A percentile compares a stretch with the other conserved stretches of the same genome.
Conservation (phyloP, 2,113 vertebrate genomes). For the Prochilodus magdalenae region DNA sequence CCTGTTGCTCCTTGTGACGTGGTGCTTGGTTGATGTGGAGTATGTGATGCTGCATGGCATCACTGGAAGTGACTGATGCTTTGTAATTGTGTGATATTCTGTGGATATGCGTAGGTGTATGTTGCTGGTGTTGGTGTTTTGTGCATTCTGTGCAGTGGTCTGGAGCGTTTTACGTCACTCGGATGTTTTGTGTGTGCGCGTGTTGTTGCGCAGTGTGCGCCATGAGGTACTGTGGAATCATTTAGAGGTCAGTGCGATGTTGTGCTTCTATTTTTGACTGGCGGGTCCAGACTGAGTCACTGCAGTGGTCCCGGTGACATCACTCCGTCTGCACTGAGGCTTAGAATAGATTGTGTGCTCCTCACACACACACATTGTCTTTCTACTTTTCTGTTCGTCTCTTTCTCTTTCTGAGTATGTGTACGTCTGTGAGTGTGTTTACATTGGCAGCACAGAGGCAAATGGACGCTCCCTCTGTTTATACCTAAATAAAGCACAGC, state of each 20-base stretch:
- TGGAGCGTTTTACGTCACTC: slow-evolving; percentile 12
- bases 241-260: slow-evolving; percentile 57
- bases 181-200: slow-evolving; percentile 14
- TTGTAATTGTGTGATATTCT: not conserved
- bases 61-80: slow-evolving; percentile 9
- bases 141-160: slow-evolving; percentile 1
- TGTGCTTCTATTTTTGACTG: slow-evolving; percentile 51
- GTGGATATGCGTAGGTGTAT: not conserved
- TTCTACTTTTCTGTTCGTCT: not conserved
- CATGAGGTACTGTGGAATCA: slow-evolving; percentile 4
- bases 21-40: not conserved
- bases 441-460: not conserved
- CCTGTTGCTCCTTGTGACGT: not conserved
- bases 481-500: slow-evolving; percentile 30
- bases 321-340: slow-evolving; percentile 47
- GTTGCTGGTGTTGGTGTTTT: slow-evolving; percentile 10
- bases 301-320: slow-evolving; percentile 62
- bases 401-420: not conserved
- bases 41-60: not conserved
- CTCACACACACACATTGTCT: slow-evolving; percentile 6
- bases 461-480: slow-evolving; percentile 23
- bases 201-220: not conserved
- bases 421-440: slow-evolving; percentile 5
- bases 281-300: slow-evolving; percentile 57
- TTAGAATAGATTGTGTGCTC: slow-evolving; percentile 47